Base-by-base conservation (phyloP, 2,797 vertebrate species). In the Crocodylus rhombifer region DNA sequence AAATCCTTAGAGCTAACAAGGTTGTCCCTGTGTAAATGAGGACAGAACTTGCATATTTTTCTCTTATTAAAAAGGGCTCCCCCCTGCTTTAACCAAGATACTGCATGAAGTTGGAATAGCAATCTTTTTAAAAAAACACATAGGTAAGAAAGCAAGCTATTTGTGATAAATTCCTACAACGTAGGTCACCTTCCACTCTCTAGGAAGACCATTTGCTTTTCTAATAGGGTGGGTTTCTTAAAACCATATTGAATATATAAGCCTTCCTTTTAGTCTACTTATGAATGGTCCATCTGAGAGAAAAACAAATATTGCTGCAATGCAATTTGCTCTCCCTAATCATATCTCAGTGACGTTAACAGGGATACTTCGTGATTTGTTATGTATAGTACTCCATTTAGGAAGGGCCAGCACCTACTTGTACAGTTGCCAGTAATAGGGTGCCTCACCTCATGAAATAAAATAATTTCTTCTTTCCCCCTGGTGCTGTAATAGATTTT, bases 331-430 rank as follows among this genome's bases (percentile, higher is more conserved):
- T 89, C 88, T 95, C 79, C 77, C 20, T 90, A 88, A 89, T 88
- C 62, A 89, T 0, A 92, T 60, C 0, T 0, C 90, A 76, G 6
- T 57, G 79, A 80, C 92, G 77, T 92, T 94, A 89, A 89, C 58
- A 77, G 77, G 69, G 92, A 58, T 90, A 82, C 95, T 93, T 95
- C 82, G 86, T 80, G 87, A 82, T 77, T 91, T 77, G 90, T 94
- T 95, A 89, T 84, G 64, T 36, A 76, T 0, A 0, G 58, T 87
- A 91, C 86, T 97, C 90, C 85, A 92, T 94, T 97, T 91, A 94
- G 77, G 77, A 14, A 64, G 82, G 55, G 87, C 88, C 87, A 77
- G 65, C 92, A 89, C 92, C 62, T 87, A 56, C 86, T 84, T 92
- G 89, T 79, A 33, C 7, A 2, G 33, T 26, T 93, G 91, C 93